A percentile compares a stretch with the other conserved stretches of the same genome.
phyloP scores from a whole-genome alignment of 2,797 vertebrate genomes.

The Acanthopagrus latus region DNA sequence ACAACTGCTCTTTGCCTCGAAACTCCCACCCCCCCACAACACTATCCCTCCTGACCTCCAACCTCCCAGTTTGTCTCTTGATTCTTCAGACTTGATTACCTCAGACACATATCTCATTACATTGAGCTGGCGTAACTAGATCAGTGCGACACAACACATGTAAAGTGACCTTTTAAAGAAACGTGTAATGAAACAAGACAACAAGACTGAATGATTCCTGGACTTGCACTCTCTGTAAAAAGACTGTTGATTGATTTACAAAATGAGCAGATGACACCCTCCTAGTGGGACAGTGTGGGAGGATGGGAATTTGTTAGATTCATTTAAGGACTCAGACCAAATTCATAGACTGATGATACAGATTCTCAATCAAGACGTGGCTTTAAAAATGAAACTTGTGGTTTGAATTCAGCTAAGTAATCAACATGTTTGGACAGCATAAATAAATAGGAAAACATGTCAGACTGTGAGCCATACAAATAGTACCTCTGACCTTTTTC shows the following conservation, averaged over 20 bases:
- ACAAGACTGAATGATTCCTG: background rate
- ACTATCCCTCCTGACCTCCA: background rate
- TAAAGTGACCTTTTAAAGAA: background rate
- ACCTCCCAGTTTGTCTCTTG: background rate
- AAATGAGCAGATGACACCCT: background rate
- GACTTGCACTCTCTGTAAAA: background rate
- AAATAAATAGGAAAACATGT: background rate
- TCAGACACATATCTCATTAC: conserved; percentile 42
- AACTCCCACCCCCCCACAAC: background rate
- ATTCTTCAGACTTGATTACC: too few species aligned
- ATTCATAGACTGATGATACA: background rate
- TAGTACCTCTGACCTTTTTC: background rate
- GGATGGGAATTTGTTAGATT: background rate
- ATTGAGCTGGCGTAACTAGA: conserved; percentile 29
- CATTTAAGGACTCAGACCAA: background rate
- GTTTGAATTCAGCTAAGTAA: background rate
- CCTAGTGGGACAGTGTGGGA: background rate
- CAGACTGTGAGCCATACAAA: background rate
- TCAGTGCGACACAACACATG: background rate
- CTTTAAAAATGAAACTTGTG: background rate
- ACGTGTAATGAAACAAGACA: background rate
- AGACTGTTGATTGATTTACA: background rate
- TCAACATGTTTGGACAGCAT: background rate
- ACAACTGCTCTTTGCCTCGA: conserved; percentile 12
- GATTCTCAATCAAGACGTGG: background rate